Evolutionary conservation across 2,888 invertebrate genomes (phyloP).

Genomic region (Campopleginae sp.): DNA sequence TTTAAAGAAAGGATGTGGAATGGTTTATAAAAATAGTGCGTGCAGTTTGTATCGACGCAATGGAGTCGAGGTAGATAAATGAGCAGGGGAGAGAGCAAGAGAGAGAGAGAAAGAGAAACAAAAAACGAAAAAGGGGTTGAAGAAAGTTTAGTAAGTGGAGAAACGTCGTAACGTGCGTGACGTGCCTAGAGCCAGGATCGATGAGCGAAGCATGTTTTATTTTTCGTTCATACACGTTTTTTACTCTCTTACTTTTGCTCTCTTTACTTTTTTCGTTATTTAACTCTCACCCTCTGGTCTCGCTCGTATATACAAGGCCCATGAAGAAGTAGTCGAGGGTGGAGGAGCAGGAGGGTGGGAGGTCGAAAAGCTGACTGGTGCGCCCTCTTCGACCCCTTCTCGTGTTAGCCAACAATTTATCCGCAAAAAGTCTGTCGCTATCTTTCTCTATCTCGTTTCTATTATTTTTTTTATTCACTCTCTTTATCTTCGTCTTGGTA

Average conservation of each 20-base stretch:
- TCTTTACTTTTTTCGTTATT: constrained; percentile 56
- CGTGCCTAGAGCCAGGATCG: constrained; percentile 61
- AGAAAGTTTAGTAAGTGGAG: constrained; percentile 53
- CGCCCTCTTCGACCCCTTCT: constrained; percentile 63
- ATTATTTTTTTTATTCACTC: constrained; percentile 52
- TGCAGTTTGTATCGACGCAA: background rate
- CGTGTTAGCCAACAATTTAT: constrained; percentile 71
- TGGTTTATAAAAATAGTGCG: background rate
- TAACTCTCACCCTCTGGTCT: constrained; percentile 67
- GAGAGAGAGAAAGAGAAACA: background rate
- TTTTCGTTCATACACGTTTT: constrained; percentile 31
- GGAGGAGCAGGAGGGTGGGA: background rate
- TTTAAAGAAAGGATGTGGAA: background rate
- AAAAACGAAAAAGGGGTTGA: background rate
- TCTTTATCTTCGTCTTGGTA: constrained; percentile 25
- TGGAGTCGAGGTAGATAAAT: constrained; percentile 17
- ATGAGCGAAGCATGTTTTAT: constrained; percentile 55
- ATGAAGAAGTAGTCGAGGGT: constrained; percentile 1
- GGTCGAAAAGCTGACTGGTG: constrained; percentile 36
- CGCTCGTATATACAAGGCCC: constrained; percentile 57
- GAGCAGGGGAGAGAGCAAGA: constrained; percentile 2
- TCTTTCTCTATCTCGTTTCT: constrained; percentile 63
- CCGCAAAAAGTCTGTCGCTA: constrained; percentile 63
- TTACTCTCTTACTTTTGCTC: constrained; percentile 11
- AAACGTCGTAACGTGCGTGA: constrained; percentile 64